These are phyloP conservation scores for Labeo calbasu DNA, from an alignment of 2,797 vertebrate species.

Conservation along the genomic window DNA sequence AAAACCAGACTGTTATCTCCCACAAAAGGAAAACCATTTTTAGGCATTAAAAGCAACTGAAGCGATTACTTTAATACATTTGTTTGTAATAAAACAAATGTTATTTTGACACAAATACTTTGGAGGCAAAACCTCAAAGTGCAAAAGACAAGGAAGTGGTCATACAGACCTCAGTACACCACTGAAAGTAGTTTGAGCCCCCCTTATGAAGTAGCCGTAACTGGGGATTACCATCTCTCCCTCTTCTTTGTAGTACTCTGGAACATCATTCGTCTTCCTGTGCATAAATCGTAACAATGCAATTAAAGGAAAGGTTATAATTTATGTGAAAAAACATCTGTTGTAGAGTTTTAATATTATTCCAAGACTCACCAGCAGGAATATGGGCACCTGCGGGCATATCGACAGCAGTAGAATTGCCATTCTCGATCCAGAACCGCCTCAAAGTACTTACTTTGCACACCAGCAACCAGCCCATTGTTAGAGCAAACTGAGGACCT, in stretches of 20 bases:
- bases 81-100: neutral
- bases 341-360: constrained; percentile 1
- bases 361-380: constrained; percentile 87
- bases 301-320: constrained; percentile 10
- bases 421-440: constrained; percentile 94
- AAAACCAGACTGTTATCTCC: neutral
- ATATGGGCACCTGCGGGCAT: constrained; percentile 89
- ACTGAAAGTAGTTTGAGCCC: constrained; percentile 95
- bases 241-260: constrained; percentile 87
- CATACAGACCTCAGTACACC: constrained; percentile 89
- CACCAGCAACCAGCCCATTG: constrained; percentile 94
- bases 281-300: constrained; percentile 11
- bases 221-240: constrained; percentile 88
- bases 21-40: neutral
- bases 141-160: neutral
- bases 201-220: constrained; percentile 93
- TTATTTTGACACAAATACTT: neutral
- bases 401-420: constrained; percentile 98
- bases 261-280: constrained; percentile 90
- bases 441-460: constrained; percentile 95
- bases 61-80: neutral
- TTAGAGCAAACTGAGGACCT: constrained; percentile 94
- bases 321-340: neutral
- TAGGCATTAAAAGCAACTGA: neutral
- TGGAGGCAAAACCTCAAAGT: neutral